Evolutionary conservation across 92 coral and sea anemone species (phyloP).

Genomic region (Virgularia gustaviana): DNA sequence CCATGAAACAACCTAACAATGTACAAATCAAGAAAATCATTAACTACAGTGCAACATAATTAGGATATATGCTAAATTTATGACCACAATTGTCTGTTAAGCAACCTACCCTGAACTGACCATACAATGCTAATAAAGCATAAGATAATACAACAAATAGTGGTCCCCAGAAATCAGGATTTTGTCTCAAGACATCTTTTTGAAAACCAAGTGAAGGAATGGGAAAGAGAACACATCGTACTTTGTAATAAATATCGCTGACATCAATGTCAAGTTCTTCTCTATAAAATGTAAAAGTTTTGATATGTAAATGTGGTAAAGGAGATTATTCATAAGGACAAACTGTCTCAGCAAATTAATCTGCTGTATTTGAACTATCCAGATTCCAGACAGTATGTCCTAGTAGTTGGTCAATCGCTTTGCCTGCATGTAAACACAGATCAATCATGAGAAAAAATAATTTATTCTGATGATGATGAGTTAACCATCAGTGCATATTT

Average conservation of each 20-base stretch:
- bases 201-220: slow-evolving; percentile 94
- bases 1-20: slow-evolving; percentile 90
- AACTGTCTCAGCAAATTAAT: no score
- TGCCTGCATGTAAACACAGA: no score
- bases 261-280: slow-evolving; percentile 95
- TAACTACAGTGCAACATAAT: no score
- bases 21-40: neutral
- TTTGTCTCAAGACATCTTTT: slow-evolving; percentile 89
- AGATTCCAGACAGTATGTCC: no score
- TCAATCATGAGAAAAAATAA: no score
- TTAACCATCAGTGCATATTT: no score
- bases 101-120: slow-evolving; percentile 82
- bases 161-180: slow-evolving; percentile 99
- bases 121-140: slow-evolving; percentile 96
- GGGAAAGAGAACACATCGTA: slow-evolving; percentile 94
- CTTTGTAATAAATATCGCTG: slow-evolving; percentile 94
- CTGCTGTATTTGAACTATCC: no score
- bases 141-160: slow-evolving; percentile 80
- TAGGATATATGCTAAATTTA: neutral
- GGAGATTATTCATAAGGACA: no score
- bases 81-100: neutral
- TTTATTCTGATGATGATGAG: no score
- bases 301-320: neutral
- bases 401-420: no score
- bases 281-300: slow-evolving; percentile 40